A percentile compares a stretch with the other conserved stretches of the same genome.
These are phyloP conservation scores for Rhamphomyia laevipes DNA, from an alignment of 2,888 invertebrate species.

Conservation along the genomic window DNA sequence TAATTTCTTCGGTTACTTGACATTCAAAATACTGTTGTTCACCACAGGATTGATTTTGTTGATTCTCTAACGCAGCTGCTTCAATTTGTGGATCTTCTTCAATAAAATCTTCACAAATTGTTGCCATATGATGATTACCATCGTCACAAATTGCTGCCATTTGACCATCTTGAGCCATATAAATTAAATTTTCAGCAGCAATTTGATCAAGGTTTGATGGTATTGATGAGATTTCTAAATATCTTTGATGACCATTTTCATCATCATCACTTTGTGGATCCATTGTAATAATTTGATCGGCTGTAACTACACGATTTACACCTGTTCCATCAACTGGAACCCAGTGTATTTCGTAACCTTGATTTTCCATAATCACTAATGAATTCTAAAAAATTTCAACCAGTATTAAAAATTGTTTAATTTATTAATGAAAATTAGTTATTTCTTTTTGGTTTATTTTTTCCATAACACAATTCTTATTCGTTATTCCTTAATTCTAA, in stretches of 20 bases:
- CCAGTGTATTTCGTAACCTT: conserved; percentile 12
- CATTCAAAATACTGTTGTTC: conserved; percentile 40
- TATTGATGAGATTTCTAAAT: conserved; percentile 2
- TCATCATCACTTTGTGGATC: conserved; percentile 6
- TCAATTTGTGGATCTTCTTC: neutral
- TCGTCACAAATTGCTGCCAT: conserved; percentile 23
- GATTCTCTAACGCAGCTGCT: conserved; percentile 10
- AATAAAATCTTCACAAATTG: conserved; percentile 8
- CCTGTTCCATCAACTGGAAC: conserved; percentile 6
- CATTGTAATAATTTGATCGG: conserved; percentile 12
- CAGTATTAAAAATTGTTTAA: too few relatives aligned
- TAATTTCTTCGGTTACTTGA: conserved; percentile 66
- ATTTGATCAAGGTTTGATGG: conserved; percentile 41
- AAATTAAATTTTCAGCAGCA: conserved; percentile 52
- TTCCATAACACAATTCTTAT: too few relatives aligned
- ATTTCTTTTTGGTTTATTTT: too few relatives aligned
- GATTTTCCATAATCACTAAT: conserved; percentile 8
- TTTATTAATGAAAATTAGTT: too few relatives aligned
- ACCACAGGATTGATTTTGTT: conserved; percentile 16
- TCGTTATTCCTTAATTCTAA: too few relatives aligned
- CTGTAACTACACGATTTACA: conserved; percentile 3
- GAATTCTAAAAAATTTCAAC: too few relatives aligned
- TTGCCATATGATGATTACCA: conserved; percentile 17
- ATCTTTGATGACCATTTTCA: neutral
- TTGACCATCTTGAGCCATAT: conserved; percentile 45